phyloP scores from a whole-genome alignment of 2,888 invertebrate genomes.

The Epinotia brunnichana region DNA sequence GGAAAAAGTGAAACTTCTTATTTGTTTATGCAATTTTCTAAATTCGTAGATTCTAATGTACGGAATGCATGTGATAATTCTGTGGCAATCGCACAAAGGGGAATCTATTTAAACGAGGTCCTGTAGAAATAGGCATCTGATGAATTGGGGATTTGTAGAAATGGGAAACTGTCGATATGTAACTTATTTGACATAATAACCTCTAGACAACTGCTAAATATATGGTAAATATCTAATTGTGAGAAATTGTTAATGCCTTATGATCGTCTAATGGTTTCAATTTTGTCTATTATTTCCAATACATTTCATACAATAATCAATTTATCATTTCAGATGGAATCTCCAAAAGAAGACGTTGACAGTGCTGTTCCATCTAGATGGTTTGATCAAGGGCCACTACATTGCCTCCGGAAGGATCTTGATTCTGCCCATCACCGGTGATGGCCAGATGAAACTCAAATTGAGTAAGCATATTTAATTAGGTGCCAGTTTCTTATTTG shows the following conservation, averaged over 20 bases:
- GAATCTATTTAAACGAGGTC: not conserved
- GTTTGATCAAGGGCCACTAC: constrained; percentile 57
- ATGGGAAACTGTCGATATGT: not conserved
- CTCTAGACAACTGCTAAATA: no score
- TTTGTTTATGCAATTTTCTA: not conserved
- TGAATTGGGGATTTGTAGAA: not conserved
- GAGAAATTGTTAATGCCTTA: no score
- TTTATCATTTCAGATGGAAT: constrained; percentile 55
- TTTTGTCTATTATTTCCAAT: not conserved
- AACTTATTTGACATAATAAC: no score
- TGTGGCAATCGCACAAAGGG: no score
- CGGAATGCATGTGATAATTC: not conserved
- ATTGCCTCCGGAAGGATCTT: constrained; percentile 55
- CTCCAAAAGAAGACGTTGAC: constrained; percentile 55
- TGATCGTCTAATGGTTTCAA: not conserved
- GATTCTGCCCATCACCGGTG: constrained; percentile 58
- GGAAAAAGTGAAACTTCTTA: constrained; percentile 35
- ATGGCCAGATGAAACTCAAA: constrained; percentile 56
- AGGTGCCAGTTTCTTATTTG: not conserved
- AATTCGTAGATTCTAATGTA: not conserved
- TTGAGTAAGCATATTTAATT: constrained; percentile 47
- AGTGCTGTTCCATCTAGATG: constrained; percentile 56
- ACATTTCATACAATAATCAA: not conserved
- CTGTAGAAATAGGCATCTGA: not conserved
- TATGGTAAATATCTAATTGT: no score